Conservation (phyloP, 2,888 invertebrate genomes). For the Alloscopus bannaensis region DNA sequence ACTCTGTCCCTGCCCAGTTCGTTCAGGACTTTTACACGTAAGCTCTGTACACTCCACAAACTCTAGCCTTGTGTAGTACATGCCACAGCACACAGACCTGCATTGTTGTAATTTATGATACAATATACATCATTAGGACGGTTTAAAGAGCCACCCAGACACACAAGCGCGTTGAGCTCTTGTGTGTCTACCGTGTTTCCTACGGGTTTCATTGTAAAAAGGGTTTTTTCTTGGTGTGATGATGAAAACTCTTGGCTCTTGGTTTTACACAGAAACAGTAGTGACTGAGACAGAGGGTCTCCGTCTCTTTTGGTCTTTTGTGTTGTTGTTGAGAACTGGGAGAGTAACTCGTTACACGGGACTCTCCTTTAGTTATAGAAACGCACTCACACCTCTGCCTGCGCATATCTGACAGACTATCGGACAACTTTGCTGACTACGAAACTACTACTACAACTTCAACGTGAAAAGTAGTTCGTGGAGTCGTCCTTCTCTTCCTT, state of each 20-base stretch:
- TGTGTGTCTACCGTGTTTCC: too few species aligned
- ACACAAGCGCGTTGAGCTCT: conserved; percentile 15
- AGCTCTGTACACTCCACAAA: conserved; percentile 1
- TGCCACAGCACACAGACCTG: neutral
- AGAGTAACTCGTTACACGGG: too few species aligned
- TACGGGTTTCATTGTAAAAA: too few species aligned
- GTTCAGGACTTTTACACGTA: conserved; percentile 17
- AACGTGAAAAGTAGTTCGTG: conserved; percentile 55
- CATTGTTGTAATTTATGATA: conserved; percentile 18
- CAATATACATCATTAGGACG: conserved; percentile 21
- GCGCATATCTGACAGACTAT: neutral
- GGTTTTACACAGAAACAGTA: neutral
- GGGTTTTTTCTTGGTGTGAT: neutral
- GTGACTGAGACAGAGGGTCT: too few species aligned
- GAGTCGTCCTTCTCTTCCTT: conserved; percentile 19
- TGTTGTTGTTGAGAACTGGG: too few species aligned
- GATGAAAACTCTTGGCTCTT: too few species aligned
- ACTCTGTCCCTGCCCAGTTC: conserved; percentile 46
- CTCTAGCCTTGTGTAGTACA: too few species aligned
- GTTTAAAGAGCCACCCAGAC: conserved; percentile 3
- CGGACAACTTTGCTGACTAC: neutral
- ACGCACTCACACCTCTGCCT: conserved; percentile 3
- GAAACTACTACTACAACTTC: too few species aligned
- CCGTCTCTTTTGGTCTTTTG: too few species aligned
- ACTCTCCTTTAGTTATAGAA: too few species aligned